phyloP scores from a whole-genome alignment of 2,113 vertebrate species.

The Epinephelus cyanopodus region DNA sequence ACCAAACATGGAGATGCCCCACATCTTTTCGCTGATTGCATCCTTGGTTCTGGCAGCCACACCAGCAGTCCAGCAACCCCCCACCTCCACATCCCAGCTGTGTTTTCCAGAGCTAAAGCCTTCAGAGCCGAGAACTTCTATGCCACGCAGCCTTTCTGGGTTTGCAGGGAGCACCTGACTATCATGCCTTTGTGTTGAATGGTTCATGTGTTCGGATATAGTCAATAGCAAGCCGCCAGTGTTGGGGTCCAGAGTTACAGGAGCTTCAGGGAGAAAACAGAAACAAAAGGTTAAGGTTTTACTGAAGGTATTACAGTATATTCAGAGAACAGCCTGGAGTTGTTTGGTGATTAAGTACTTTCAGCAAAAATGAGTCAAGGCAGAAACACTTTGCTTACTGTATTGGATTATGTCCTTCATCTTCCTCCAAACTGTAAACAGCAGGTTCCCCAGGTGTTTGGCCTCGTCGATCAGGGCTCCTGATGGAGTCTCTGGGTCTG shows the following conservation, averaged over 20 bases:
- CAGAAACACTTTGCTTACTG: constrained; percentile 35
- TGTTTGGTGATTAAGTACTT: not conserved
- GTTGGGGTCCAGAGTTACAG: constrained; percentile 61
- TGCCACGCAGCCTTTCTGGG: not conserved
- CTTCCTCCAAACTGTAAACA: constrained; percentile 49
- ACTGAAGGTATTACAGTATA: not conserved
- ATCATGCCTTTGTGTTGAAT: rapidly evolving
- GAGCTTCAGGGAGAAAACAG: constrained; percentile 15
- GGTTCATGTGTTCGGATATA: constrained; percentile 35
- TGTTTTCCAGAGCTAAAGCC: constrained; percentile 50
- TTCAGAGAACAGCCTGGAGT: not conserved
- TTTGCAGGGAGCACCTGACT: not conserved
- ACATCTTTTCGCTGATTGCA: too few species aligned
- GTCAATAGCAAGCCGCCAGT: rapidly evolving
- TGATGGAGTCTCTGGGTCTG: constrained; percentile 30
- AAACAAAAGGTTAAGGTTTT: not conserved
- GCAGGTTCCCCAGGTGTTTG: constrained; percentile 52
- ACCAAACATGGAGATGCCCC: too few species aligned
- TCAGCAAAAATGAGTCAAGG: too few species aligned
- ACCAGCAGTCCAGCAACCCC: rapidly evolving
- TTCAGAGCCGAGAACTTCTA: not conserved
- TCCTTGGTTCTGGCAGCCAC: rapidly evolving
- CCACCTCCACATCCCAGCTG: constrained; percentile 51
- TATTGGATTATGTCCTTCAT: constrained; percentile 42
- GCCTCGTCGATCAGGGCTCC: constrained; percentile 44